Evolutionary conservation across 37 sponge, comb jelly and placozoan species (phyloP).

Genomic region (Dysidea cf. avara): DNA sequence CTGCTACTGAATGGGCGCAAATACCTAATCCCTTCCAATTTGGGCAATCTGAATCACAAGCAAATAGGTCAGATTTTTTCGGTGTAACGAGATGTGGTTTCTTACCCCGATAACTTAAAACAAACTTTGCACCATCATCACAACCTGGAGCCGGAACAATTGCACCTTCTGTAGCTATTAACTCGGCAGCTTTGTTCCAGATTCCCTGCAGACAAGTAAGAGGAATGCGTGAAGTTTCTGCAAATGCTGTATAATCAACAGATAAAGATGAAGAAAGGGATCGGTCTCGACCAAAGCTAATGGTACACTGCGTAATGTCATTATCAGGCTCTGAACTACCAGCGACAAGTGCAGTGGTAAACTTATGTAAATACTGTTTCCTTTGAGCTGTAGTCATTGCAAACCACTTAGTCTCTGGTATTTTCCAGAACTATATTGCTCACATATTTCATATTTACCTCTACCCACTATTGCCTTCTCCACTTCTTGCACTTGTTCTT

Average conservation of each 20-base stretch:
- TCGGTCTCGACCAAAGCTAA: background rate
- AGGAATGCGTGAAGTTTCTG: slow-evolving; percentile 8
- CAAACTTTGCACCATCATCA: slow-evolving; percentile 20
- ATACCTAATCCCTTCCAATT: slow-evolving; percentile 36
- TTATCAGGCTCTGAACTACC: background rate
- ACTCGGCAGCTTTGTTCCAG: slow-evolving; percentile 47
- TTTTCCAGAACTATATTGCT: slow-evolving; percentile 10
- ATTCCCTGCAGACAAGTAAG: slow-evolving; percentile 38
- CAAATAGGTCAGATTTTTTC: slow-evolving; percentile 17
- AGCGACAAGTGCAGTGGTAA: background rate
- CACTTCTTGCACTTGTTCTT: slow-evolving; percentile 33
- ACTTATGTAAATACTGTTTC: background rate
- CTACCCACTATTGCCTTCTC: slow-evolving; percentile 29
- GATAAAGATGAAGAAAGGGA: slow-evolving; percentile 17
- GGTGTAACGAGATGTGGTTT: slow-evolving; percentile 40
- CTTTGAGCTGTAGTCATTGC: slow-evolving; percentile 26
- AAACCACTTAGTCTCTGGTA: slow-evolving; percentile 28
- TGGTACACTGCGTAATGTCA: background rate
- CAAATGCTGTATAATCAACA: slow-evolving; percentile 8
- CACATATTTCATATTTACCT: slow-evolving; percentile 17
- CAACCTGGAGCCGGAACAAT: slow-evolving; percentile 39
- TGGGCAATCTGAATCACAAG: slow-evolving; percentile 27
- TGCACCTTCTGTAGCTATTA: slow-evolving; percentile 22
- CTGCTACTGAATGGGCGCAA: slow-evolving; percentile 26
- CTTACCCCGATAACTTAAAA: slow-evolving; percentile 32